phyloP scores from a whole-genome alignment of 2,797 vertebrate species.

The Melanotaenia maccullochi region DNA sequence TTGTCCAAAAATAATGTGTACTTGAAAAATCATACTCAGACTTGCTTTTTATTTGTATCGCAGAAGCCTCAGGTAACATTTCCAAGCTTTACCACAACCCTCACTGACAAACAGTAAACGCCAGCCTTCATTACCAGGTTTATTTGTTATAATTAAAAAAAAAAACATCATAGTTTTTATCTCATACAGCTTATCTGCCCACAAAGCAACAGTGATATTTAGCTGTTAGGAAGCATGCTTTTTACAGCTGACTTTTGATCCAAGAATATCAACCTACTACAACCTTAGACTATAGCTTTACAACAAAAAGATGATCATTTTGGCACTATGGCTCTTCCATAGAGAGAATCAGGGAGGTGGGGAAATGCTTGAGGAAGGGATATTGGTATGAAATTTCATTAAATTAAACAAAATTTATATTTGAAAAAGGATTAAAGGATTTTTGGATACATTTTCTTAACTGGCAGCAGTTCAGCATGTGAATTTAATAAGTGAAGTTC shows the following conservation, averaged over 20 bases:
- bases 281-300: not conserved
- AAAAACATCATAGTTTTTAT: not conserved
- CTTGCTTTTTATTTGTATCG: conserved; percentile 34
- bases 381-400: not conserved
- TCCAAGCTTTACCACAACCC: conserved; percentile 4
- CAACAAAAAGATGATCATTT: not conserved
- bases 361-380: not conserved
- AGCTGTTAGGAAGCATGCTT: conserved; percentile 18
- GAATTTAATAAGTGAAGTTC: no score
- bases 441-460: not conserved
- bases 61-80: conserved; percentile 23
- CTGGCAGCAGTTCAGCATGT: no score
- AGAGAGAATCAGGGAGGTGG: not conserved
- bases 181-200: not conserved
- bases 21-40: conserved; percentile 40
- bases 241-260: conserved; percentile 18
- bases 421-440: not conserved
- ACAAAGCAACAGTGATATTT: conserved; percentile 1
- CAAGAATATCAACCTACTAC: conserved; percentile 37
- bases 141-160: conserved; percentile 6
- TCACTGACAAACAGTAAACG: conserved; percentile 28
- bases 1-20: conserved; percentile 28
- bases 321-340: not conserved
- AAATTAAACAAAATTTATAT: not conserved
- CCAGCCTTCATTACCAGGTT: conserved; percentile 25